These are phyloP conservation scores for Bombus superbus DNA, from an alignment of 1,140 invertebrate genomes.

Conservation along the genomic window DNA sequence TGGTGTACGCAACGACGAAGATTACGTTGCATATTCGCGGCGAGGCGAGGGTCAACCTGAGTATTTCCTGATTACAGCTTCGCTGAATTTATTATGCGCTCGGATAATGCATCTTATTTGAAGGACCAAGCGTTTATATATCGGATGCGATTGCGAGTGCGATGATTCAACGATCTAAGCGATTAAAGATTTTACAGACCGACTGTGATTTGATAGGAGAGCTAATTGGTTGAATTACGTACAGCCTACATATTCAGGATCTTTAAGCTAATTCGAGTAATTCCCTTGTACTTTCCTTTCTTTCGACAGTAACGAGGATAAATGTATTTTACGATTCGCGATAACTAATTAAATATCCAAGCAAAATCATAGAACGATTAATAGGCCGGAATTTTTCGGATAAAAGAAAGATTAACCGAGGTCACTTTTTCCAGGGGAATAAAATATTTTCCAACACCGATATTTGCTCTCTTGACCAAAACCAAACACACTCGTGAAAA, in stretches of 20 bases:
- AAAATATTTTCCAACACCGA: background rate
- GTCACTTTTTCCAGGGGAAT: background rate
- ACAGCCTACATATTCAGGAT: too few species aligned
- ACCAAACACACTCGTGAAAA: too few species aligned
- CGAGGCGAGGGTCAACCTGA: constrained; percentile 19
- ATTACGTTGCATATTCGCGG: constrained; percentile 43
- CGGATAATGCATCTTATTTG: background rate
- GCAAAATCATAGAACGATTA: too few species aligned
- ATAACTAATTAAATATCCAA: too few species aligned
- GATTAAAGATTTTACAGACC: background rate
- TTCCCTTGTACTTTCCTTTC: too few species aligned
- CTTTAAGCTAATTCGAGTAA: too few species aligned
- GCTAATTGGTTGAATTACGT: too few species aligned
- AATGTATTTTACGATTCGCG: too few species aligned
- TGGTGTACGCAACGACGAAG: background rate
- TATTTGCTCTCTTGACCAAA: background rate
- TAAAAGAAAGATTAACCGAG: background rate
- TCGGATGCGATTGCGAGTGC: background rate
- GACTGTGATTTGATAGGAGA: background rate
- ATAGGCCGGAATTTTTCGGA: background rate
- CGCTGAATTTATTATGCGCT: constrained; percentile 4
- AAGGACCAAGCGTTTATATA: background rate
- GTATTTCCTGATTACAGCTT: constrained; percentile 32
- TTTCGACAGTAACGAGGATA: too few species aligned
- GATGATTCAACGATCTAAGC: background rate